These are phyloP conservation scores for Podabrus alpinus DNA, from an alignment of 2,888 invertebrate genomes.

Conservation along the genomic window DNA sequence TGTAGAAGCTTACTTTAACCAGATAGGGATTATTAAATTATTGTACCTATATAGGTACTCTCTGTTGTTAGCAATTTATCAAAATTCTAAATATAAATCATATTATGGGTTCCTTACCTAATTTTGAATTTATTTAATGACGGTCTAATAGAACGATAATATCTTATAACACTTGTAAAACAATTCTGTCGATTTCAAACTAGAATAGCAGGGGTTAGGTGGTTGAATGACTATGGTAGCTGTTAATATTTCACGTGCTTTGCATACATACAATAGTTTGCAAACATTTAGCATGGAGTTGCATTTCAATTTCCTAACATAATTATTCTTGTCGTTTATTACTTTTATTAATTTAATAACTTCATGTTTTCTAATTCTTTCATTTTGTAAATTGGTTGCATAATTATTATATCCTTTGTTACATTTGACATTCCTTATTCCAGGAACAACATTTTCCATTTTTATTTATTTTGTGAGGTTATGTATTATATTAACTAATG, in stretches of 20 bases:
- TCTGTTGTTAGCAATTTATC: background rate
- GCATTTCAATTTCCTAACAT: background rate
- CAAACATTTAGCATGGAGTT: background rate
- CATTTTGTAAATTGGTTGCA: background rate
- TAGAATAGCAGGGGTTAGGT: background rate
- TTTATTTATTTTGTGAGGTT: background rate
- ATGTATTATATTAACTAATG: background rate
- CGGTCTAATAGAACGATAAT: background rate
- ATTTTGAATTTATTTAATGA: background rate
- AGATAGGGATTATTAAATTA: too few species aligned
- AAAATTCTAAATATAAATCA: background rate
- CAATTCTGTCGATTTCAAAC: conserved; percentile 1
- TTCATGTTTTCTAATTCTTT: background rate
- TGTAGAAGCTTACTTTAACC: too few species aligned
- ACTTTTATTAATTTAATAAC: background rate
- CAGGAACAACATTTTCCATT: background rate
- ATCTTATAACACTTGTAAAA: conserved; percentile 4
- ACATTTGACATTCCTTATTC: background rate
- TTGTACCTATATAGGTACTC: background rate
- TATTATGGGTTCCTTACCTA: background rate
- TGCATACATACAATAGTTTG: conserved; percentile 22
- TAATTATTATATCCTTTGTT: background rate
- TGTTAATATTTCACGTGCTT: conserved; percentile 22
- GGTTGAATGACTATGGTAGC: conserved; percentile 17
- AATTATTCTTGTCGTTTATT: background rate